Percentiles rank a stretch among this genome's conserved stretches.
These are phyloP conservation scores for Malurus elegans DNA, from an alignment of 2,113 vertebrate genomes.

Conservation along the genomic window DNA sequence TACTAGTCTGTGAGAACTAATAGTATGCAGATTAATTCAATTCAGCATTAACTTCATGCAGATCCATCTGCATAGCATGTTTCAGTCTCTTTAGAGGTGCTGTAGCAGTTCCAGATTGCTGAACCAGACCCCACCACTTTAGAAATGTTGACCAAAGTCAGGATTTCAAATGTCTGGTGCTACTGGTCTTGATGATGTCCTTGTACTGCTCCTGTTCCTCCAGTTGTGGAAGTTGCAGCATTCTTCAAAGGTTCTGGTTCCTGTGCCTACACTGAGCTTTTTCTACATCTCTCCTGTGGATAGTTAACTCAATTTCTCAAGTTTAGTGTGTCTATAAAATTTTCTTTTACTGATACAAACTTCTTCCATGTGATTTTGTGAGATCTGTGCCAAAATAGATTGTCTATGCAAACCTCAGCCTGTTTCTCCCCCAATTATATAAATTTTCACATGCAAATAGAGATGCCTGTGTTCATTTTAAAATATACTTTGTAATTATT, in stretches of 20 bases:
- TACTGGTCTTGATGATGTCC: accelerated
- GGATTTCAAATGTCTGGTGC: background rate
- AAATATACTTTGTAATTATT: slow-evolving; percentile 50
- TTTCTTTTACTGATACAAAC: slow-evolving; percentile 7
- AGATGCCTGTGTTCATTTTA: slow-evolving; percentile 16
- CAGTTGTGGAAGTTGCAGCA: background rate
- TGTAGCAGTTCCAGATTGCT: slow-evolving; percentile 47
- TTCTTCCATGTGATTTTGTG: background rate
- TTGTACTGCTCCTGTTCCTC: background rate
- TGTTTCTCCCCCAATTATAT: slow-evolving; percentile 4
- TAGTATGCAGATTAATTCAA: slow-evolving; percentile 68
- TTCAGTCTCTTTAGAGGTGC: slow-evolving; percentile 52
- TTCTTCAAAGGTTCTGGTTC: background rate
- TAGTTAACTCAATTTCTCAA: background rate
- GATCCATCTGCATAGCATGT: slow-evolving; percentile 62
- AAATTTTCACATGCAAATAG: slow-evolving; percentile 47
- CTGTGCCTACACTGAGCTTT: background rate
- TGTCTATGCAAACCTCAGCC: slow-evolving; percentile 10
- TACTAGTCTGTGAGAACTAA: slow-evolving; percentile 65
- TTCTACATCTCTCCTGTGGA: background rate
- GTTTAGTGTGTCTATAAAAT: slow-evolving; percentile 1
- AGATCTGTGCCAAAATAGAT: slow-evolving; percentile 23
- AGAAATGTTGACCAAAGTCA: slow-evolving; percentile 9
- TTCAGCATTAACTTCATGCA: slow-evolving; percentile 65
- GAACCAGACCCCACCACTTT: background rate